Percentiles rank a stretch among this genome's conserved stretches.
These are phyloP conservation scores for Lasius platythorax DNA, from an alignment of 2,888 invertebrate genomes.

Conservation along the genomic window DNA sequence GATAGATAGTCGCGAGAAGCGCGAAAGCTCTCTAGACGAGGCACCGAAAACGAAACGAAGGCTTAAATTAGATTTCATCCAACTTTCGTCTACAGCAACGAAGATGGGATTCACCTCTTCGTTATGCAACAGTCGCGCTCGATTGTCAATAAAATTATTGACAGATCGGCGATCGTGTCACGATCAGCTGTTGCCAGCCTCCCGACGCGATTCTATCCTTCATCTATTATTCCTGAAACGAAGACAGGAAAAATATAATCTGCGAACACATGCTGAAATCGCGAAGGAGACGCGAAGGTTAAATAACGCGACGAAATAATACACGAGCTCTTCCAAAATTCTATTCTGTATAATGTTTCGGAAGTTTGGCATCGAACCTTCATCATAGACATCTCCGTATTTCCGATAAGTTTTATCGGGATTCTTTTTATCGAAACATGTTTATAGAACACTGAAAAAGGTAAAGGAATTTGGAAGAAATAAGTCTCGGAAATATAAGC, in stretches of 20 bases:
- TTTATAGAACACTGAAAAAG: background rate
- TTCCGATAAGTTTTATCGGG: background rate
- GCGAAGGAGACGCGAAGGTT: conserved; percentile 2
- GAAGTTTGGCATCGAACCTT: background rate
- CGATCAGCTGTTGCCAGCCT: background rate
- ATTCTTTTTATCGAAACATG: background rate
- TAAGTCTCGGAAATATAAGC: background rate
- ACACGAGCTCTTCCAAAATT: background rate
- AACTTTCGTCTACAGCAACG: background rate
- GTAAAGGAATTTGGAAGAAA: background rate
- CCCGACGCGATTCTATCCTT: background rate
- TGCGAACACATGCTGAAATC: background rate
- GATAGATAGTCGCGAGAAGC: background rate
- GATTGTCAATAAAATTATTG: background rate
- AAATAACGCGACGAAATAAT: background rate
- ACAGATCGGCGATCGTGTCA: background rate
- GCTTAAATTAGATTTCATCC: background rate
- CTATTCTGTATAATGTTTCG: background rate
- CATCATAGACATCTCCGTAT: background rate
- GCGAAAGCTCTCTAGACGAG: background rate
- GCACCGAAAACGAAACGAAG: background rate
- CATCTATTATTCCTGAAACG: background rate
- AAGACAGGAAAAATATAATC: background rate
- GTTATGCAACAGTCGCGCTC: background rate
- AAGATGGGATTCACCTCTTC: background rate